phyloP scores from a whole-genome alignment of 2,797 vertebrate species.

The Poecilia picta region DNA sequence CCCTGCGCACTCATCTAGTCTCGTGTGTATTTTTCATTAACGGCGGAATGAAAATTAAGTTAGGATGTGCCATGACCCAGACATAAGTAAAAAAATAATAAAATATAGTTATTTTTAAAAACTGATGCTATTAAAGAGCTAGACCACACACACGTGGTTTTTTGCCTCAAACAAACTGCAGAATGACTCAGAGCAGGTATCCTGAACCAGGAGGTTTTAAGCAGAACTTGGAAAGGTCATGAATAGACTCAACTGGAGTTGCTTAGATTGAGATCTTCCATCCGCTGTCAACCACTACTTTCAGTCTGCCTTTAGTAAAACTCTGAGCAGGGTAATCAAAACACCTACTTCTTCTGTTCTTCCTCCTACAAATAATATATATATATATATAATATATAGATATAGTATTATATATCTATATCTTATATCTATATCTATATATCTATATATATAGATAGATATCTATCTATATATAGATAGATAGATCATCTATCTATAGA shows the following conservation, averaged over 20 bases:
- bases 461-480: too few species aligned
- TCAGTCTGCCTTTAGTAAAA: slow-evolving; percentile 38
- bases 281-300: slow-evolving; percentile 45
- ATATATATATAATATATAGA: too few species aligned
- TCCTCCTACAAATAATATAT: neutral
- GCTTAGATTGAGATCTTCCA: slow-evolving; percentile 51
- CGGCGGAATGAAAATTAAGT: slow-evolving; percentile 60
- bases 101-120: too few species aligned
- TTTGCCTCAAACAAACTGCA: slow-evolving; percentile 35
- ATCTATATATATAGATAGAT: too few species aligned
- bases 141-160: slow-evolving; percentile 44
- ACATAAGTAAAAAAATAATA: slow-evolving; percentile 75
- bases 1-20: slow-evolving; percentile 73
- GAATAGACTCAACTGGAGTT: slow-evolving; percentile 69
- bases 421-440: too few species aligned
- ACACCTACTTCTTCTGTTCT: slow-evolving; percentile 23
- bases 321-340: slow-evolving; percentile 23
- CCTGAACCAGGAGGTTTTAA: slow-evolving; percentile 55
- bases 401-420: too few species aligned
- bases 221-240: slow-evolving; percentile 56
- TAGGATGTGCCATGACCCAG: slow-evolving; percentile 68
- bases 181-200: slow-evolving; percentile 37
- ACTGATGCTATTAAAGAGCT: slow-evolving; percentile 68
- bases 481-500: too few species aligned
- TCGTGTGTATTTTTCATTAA: slow-evolving; percentile 74